phyloP scores from a whole-genome alignment of 2,888 invertebrate genomes.

The Norana najaformis region DNA sequence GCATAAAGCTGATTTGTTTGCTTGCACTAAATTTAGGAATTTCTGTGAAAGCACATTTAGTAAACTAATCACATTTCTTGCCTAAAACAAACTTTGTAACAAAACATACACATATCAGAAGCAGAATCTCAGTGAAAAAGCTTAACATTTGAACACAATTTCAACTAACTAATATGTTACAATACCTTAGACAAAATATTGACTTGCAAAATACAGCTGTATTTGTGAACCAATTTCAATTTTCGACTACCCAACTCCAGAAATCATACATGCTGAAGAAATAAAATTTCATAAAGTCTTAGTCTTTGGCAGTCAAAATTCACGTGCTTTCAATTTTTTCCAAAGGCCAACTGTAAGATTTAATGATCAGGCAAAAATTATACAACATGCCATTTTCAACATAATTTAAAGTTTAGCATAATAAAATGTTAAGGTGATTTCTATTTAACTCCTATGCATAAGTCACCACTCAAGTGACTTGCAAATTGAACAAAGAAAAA shows the following conservation, averaged over 20 bases:
- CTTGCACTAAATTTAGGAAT: neutral
- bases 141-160: neutral
- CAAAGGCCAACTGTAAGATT: neutral
- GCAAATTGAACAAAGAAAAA: neutral
- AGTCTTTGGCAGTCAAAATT: neutral
- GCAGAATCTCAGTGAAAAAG: neutral
- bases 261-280: neutral
- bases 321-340: neutral
- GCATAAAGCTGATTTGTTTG: neutral
- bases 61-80: neutral
- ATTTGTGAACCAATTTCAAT: neutral
- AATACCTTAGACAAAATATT: neutral
- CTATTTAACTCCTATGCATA: neutral
- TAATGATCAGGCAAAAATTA: neutral
- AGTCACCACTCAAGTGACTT: neutral
- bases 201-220: neutral
- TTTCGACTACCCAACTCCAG: neutral
- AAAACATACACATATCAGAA: neutral
- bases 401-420: neutral
- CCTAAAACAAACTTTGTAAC: constrained; percentile 13
- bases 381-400: neutral
- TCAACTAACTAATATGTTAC: neutral
- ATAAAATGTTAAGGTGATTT: neutral
- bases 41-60: neutral
- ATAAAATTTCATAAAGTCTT: neutral